Base-by-base conservation (phyloP, 2,888 invertebrate species). In the Pinctada fucata region DNA sequence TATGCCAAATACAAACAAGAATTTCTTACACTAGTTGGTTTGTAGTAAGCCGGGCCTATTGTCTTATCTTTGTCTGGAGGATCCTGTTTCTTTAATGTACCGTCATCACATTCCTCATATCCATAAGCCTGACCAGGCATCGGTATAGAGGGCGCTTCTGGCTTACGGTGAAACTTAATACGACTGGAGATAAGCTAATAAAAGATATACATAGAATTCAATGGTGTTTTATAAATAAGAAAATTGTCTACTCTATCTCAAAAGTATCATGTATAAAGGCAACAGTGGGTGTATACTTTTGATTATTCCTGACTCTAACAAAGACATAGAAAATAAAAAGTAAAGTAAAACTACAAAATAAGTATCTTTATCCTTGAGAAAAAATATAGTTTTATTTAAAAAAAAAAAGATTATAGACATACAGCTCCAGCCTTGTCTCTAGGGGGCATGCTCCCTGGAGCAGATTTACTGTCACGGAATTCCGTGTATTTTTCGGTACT, bases 21-120 rank as follows among this genome's bases (percentile, higher is more conserved):
- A 31, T 31, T 6, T 58, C 89, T 85, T 85, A 89, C 90, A 82
- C 82, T 72, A 49, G 79, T 72, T 4, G 88, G 87, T 65, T 84
- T 86, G 82, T 93, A 93, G 82, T 84, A 93, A 3, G 93, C 93
- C 52, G 93, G 93, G 13, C 93, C 93, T n/a, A 93, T 77, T 13
- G 89, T 83, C 3, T 74, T 81, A 81, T 93, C 93, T 76, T 86
- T 86, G 70, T 85, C 83, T 31, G 93, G 93, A 3, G 92, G 86
- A 8, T 90, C 89, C 76, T 93, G 93, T 80, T 91, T 91, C 79
- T 90, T 88, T 31, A 93, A 84, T 2, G 89, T 88, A 3, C 93
- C 93, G 83, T 92, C 91, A 8, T 91, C 91, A 83, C 90, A 91
- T 82, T 93, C 93, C 83, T 93, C 93, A 82, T 91, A 93, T 0